A percentile compares a stretch with the other conserved stretches of the same genome.
Evolutionary conservation across 1,140 invertebrate species (phyloP).

Genomic region (Cherax destructor): DNA sequence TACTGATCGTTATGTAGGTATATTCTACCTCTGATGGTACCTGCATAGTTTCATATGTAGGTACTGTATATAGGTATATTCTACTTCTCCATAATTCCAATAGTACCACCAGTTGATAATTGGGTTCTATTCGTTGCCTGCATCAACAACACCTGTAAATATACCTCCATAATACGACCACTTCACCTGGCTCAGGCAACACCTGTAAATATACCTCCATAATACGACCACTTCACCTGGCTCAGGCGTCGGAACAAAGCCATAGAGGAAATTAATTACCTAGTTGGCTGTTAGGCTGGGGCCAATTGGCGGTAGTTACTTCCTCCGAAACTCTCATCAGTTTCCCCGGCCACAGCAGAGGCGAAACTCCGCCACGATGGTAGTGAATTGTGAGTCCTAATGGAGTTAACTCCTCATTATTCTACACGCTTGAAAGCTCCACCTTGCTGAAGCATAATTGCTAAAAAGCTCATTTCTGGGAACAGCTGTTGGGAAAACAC

Average conservation of each 20-base stretch:
- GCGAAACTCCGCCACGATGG: background rate
- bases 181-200: background rate
- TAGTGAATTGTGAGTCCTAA: background rate
- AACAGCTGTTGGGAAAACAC: background rate
- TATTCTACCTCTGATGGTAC: no score
- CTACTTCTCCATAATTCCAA: no score
- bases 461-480: background rate
- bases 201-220: background rate
- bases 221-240: background rate
- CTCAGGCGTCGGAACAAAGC: background rate
- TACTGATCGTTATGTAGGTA: no score
- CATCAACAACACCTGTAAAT: background rate
- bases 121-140: no score
- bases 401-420: background rate
- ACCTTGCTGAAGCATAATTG: background rate
- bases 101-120: background rate
- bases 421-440: background rate
- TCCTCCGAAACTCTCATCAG: background rate
- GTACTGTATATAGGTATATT: no score
- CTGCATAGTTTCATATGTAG: no score
- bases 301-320: background rate
- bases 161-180: background rate
- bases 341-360: background rate
- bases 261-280: constrained; percentile 9
- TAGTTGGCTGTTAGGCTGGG: background rate